Evolutionary conservation across 1,140 invertebrate genomes (phyloP), one percentile per base, ranked within the genome.

Genomic region (Atta colombica): DNA sequence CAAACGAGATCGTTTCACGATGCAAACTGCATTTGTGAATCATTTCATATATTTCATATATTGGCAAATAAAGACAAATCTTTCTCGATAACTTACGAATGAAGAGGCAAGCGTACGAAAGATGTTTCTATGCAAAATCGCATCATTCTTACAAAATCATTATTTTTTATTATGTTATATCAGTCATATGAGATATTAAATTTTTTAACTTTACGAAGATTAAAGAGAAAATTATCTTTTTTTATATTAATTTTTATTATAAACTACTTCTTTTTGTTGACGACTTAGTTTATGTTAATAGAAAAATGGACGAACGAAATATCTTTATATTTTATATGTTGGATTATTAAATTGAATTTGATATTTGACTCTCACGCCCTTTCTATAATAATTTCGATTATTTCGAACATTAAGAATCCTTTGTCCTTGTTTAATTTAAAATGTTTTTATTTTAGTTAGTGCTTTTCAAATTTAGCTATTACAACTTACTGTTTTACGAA

Each of bases 51-150:
- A 39, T 45, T 55, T 71, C 14, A 21, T 61, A 31, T 49, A 51
- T 75, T 35, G 39, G 7, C 35, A 84, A 74, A 75, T 75, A 84
- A 8, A 35, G n/a, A 66, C n/a, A 68, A 55, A 28, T 63, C 25
- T 31, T 51, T 14, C 7, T 14, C 14, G 12, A 25, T 8, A 21
- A 82, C 25, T 60, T 49, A 28, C 3, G 21, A 53, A 80, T n/a
- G 25, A n/a, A 82, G 25, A 18, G 39, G 18, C 55, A 31, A 12
- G 10, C 16, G 21, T n/a, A 66, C 21, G 18, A 72, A 58, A 45
- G 21, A 60, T 45, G 18, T 74, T 31, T 14, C 35, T 39, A 16
- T 12, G 39, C 45, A 51, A 49, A 51, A 12, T 66, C 25, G 18
- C 35, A 49, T 80, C 2, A 45, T 78, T 49, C 2, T 12, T 25